phyloP scores from a whole-genome alignment of 2,113 vertebrate genomes.

The Clarias gariepinus region DNA sequence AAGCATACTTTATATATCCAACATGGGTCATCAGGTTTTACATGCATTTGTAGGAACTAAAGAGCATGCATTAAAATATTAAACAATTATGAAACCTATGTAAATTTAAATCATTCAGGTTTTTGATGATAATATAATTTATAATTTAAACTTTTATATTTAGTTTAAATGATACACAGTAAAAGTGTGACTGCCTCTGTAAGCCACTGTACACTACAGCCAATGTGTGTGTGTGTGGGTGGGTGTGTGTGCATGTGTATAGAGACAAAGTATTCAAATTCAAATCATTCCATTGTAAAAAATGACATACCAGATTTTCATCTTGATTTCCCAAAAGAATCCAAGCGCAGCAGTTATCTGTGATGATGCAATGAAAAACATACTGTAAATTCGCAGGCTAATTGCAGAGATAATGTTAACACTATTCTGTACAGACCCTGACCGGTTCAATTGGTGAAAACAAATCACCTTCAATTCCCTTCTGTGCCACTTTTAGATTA shows the following conservation, averaged over 20 bases:
- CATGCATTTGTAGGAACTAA: neutral
- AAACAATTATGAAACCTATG: neutral
- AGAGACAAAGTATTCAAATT: neutral
- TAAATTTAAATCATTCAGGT: neutral
- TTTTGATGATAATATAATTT: neutral
- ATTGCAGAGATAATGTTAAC: conserved; percentile 7
- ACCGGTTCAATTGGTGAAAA: conserved; percentile 21
- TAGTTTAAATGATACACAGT: neutral
- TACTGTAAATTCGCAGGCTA: neutral
- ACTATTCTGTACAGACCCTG: conserved; percentile 9
- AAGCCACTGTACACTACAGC: neutral
- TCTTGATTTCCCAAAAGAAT: conserved; percentile 19
- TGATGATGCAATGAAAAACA: neutral
- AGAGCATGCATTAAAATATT: neutral
- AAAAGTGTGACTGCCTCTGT: neutral
- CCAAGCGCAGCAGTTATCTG: neutral
- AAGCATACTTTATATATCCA: neutral
- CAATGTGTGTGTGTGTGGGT: neutral
- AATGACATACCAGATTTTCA: neutral
- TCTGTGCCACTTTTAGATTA: conserved; percentile 29
- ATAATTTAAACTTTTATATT: neutral
- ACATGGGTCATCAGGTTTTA: neutral
- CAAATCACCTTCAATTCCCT: conserved; percentile 26
- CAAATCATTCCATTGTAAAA: neutral
- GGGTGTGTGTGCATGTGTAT: neutral